phyloP scores from a whole-genome alignment of 1,140 invertebrate species.

The Chelonus insularis region DNA sequence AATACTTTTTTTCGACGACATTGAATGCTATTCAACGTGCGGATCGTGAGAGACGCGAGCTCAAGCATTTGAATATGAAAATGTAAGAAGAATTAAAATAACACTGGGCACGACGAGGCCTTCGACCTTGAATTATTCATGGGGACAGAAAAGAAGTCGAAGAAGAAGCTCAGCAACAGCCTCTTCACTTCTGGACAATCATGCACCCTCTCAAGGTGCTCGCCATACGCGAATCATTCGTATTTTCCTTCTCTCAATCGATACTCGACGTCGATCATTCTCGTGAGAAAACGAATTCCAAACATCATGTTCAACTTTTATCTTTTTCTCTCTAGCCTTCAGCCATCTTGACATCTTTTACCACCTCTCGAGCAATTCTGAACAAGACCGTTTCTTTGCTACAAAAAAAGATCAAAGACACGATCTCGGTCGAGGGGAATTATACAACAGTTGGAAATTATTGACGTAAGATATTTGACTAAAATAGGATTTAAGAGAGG shows the following conservation, averaged over 20 bases:
- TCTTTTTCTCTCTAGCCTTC: neutral
- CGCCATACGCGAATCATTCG: neutral
- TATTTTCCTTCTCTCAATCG: neutral
- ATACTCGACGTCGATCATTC: neutral
- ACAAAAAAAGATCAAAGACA: too few relatives aligned
- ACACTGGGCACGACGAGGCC: conserved; percentile 35
- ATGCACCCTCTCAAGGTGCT: conserved; percentile 9
- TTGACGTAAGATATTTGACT: too few relatives aligned
- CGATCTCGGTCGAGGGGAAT: neutral
- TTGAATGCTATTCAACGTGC: conserved; percentile 5
- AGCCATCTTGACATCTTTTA: neutral
- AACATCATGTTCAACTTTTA: neutral
- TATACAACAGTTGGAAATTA: neutral
- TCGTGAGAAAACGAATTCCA: neutral
- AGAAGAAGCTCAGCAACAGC: neutral
- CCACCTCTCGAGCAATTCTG: neutral
- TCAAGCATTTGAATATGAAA: conserved; percentile 46
- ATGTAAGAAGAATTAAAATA: conserved; percentile 49
- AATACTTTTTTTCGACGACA: neutral
- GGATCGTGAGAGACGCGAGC: conserved; percentile 22
- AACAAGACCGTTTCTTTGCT: neutral
- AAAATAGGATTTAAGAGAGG: too few relatives aligned
- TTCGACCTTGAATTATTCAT: conserved; percentile 49
- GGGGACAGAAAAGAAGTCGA: conserved; percentile 13
- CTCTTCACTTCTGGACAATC: conserved; percentile 9